Conservation (phyloP, 2,888 invertebrate genomes). For the Synanthedon myopaeformis region DNA sequence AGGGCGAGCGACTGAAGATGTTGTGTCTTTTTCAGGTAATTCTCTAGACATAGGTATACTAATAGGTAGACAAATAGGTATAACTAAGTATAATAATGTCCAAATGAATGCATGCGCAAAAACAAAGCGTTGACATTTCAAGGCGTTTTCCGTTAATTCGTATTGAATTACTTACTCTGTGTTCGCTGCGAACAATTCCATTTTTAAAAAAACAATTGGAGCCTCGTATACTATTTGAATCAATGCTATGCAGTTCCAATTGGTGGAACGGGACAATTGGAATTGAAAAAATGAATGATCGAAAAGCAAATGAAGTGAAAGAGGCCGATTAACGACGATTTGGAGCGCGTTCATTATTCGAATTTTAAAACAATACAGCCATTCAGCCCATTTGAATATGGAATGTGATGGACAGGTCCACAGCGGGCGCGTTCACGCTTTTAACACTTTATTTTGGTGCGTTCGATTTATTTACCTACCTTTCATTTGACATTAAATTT, state of each 20-base stretch:
- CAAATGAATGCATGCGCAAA: neutral
- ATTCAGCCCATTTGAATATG: conserved; percentile 60
- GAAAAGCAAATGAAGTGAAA: conserved; percentile 62
- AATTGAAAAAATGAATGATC: conserved; percentile 25
- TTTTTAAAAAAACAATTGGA: conserved; percentile 31
- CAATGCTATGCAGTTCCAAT: conserved; percentile 41
- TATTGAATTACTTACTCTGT: conserved; percentile 66
- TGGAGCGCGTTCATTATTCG: conserved; percentile 49
- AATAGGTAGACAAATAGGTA: too few relatives aligned
- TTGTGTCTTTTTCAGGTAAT: conserved; percentile 52
- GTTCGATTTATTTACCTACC: conserved; percentile 18
- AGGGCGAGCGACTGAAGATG: conserved; percentile 25
- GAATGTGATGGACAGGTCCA: conserved; percentile 54
- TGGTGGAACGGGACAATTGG: conserved; percentile 28
- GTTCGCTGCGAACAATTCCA: conserved; percentile 39
- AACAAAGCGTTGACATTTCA: conserved; percentile 23
- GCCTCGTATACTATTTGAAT: conserved; percentile 27
- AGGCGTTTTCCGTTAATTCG: conserved; percentile 55
- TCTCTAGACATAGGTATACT: conserved; percentile 4
- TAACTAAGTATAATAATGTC: neutral
- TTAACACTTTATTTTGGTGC: conserved; percentile 52
- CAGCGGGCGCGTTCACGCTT: conserved; percentile 25
- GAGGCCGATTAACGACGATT: conserved; percentile 56
- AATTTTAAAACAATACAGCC: conserved; percentile 62
- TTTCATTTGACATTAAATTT: neutral